Base-by-base conservation (phyloP, 2,888 invertebrate genomes). In the Noctua comes region DNA sequence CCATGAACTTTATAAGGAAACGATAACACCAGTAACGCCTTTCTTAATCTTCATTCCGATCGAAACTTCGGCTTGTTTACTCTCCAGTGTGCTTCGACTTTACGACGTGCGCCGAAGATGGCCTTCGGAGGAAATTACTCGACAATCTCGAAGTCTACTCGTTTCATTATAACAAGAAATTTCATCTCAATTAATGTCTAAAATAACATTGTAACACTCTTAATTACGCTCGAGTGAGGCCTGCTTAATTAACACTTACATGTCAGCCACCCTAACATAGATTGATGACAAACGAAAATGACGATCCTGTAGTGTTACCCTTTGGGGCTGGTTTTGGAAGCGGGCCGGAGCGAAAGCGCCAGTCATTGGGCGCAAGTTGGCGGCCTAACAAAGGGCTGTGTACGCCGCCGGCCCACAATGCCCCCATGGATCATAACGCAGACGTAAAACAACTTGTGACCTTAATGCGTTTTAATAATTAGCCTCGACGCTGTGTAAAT, bases 251-350 rank as follows among this genome's bases (percentile, higher is more conserved):
- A 97, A 96, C 96, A 97, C 96, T 96, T 96, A 95, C 96, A 96
- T 96, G 96, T 96, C 96, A 96, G 95, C 93, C 92, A 91, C 92
- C 93, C 94, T 96, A 96, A 97, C 96, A 95, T 96, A 96, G 97
- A 97, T 97, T 97, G 97, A 97, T 97, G 96, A 96, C 96, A 96
- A 95, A 95, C 95, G 95, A 96, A 95, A 96, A 96, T 97, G 97
- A 96, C 96, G 96, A 95, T 93, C 93, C 93, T 89, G 93, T 93
- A 92, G 92, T 92, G 93, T 93, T 92, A 91, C 94, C 93, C 94
- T 93, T 93, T 94, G 89, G 93, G 93, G 92, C 91, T 93, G 94
- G 92, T 93, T 93, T 93, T 94, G 84, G 91, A 90, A 91, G 91
- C 91, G 93, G 91, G 91, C 90, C 85, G 86, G 77, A 86, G 91